Conservation (phyloP, 1,140 invertebrate species). For the Bombus difficillimus region DNA sequence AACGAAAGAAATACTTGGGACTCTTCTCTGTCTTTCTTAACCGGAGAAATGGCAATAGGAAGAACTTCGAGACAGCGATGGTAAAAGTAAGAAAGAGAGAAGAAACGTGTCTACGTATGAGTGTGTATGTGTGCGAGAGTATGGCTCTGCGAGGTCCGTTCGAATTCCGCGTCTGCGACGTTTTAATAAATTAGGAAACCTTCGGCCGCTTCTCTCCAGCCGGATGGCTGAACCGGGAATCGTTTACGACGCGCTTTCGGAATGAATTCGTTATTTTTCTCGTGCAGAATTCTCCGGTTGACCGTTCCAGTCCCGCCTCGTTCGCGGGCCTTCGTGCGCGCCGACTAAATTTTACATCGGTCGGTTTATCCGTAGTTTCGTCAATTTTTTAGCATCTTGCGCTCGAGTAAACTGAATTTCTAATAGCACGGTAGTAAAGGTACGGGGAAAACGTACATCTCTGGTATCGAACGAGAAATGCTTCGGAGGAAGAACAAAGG, state of each 20-base stretch:
- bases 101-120: background rate
- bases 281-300: slow-evolving; percentile 18
- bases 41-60: background rate
- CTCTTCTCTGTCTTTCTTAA: background rate
- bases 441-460: no score
- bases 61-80: slow-evolving; percentile 37
- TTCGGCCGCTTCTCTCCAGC: slow-evolving; percentile 38
- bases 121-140: background rate
- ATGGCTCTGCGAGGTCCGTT: slow-evolving; percentile 37
- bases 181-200: slow-evolving; percentile 67
- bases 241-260: slow-evolving; percentile 62
- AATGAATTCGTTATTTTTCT: slow-evolving; percentile 66
- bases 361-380: slow-evolving; percentile 11
- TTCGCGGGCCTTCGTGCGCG: background rate
- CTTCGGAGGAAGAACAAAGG: background rate
- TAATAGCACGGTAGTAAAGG: no score
- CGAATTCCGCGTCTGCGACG: slow-evolving; percentile 64
- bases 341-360: slow-evolving; percentile 25
- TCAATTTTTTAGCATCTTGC: slow-evolving; percentile 20
- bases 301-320: slow-evolving; percentile 31
- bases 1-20: background rate
- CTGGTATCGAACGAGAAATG: background rate
- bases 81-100: background rate
- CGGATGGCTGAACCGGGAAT: slow-evolving; percentile 62
- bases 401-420: background rate